These are phyloP conservation scores for Apis dorsata DNA, from an alignment of 1,140 invertebrate genomes.

Conservation along the genomic window DNA sequence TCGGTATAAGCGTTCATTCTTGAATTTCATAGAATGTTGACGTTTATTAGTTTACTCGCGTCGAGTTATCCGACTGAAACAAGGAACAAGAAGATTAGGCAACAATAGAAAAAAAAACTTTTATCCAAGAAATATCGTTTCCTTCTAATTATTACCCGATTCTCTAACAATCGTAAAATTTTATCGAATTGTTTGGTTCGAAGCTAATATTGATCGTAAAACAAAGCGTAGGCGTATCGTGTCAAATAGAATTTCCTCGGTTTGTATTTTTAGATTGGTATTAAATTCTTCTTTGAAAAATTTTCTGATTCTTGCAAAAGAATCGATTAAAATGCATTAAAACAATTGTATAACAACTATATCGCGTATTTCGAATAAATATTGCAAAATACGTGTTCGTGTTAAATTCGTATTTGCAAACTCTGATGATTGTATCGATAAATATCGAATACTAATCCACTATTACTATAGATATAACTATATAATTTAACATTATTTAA, in stretches of 20 bases:
- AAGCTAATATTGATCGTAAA: not conserved
- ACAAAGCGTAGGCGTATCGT: not conserved
- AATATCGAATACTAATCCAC: constrained; percentile 15
- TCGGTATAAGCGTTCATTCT: not conserved
- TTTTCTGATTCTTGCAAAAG: not conserved
- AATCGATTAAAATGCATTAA: not conserved
- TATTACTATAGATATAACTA: too few relatives aligned
- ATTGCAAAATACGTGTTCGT: not conserved
- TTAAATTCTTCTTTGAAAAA: not conserved
- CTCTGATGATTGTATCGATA: constrained; percentile 77
- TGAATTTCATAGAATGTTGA: not conserved
- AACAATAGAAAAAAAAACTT: too few relatives aligned
- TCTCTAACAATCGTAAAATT: too few relatives aligned
- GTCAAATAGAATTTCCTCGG: not conserved
- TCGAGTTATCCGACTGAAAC: too few relatives aligned
- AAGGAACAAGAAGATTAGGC: too few relatives aligned
- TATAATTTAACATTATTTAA: not conserved
- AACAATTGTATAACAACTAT: not conserved
- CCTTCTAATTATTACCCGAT: not conserved
- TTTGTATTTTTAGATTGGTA: not conserved
- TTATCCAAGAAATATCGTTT: too few relatives aligned
- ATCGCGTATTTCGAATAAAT: not conserved
- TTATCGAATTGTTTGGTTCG: not conserved
- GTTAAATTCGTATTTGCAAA: constrained; percentile 69
- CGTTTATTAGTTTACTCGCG: not conserved